A percentile compares a stretch with the other conserved stretches of the same genome.
phyloP scores from a whole-genome alignment of 1,140 invertebrate genomes.

The Drosophila nannoptera region DNA sequence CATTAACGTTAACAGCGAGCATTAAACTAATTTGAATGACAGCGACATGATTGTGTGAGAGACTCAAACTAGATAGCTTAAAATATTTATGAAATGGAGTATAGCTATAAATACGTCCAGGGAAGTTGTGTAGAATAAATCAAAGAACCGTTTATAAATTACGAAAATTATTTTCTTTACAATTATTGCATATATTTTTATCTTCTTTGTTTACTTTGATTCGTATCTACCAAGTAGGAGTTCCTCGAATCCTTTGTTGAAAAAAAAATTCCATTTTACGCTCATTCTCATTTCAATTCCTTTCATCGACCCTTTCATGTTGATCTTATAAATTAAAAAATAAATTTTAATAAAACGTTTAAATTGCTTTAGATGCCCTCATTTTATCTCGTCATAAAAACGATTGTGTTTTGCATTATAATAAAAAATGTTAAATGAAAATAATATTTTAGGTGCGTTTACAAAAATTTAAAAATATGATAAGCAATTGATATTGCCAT shows the following conservation, averaged over 20 bases:
- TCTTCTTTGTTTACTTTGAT: no score
- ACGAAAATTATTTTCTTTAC: no score
- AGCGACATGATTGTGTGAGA: not conserved
- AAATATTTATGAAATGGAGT: no score
- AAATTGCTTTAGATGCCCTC: not conserved
- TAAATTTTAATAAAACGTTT: not conserved
- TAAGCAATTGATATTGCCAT: not conserved
- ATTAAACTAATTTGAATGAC: constrained; percentile 1
- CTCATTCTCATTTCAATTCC: not conserved
- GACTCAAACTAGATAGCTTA: no score
- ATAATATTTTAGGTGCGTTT: constrained; percentile 5
- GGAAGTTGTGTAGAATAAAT: no score
- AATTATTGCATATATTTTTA: no score
- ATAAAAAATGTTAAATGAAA: not conserved
- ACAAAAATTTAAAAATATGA: no score
- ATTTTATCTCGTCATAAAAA: constrained; percentile 1
- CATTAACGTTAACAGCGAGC: not conserved
- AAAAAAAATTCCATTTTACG: no score
- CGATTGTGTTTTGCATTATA: not conserved
- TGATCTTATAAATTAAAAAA: not conserved
- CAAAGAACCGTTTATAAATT: no score
- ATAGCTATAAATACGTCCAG: no score
- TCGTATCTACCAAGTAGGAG: no score
- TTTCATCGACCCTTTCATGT: not conserved
- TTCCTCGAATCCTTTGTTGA: no score